Conservation (phyloP, 2,113 vertebrate genomes). For the Proterorhinus semilunaris region DNA sequence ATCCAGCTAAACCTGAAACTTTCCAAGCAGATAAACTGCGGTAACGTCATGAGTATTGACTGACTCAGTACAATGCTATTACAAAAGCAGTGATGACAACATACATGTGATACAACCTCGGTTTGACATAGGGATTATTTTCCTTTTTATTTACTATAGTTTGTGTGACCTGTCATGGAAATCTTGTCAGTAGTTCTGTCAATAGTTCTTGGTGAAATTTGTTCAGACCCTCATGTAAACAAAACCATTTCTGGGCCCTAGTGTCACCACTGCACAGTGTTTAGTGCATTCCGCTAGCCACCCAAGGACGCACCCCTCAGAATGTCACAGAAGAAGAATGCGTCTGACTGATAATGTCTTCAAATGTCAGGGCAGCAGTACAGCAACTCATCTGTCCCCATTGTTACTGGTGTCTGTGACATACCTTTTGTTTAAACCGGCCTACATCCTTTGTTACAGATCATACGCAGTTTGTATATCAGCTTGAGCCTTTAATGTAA, state of each 20-base stretch:
- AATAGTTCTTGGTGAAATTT: too few relatives aligned
- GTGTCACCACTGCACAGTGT: slow-evolving; percentile 2
- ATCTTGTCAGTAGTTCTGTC: too few relatives aligned
- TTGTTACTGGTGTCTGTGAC: slow-evolving; percentile 32
- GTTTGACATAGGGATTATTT: too few relatives aligned
- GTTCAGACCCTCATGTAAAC: background rate
- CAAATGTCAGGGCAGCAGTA: slow-evolving; percentile 34
- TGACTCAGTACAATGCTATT: background rate
- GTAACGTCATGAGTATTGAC: too few relatives aligned
- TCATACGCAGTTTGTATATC: too few relatives aligned
- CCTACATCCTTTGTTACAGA: too few relatives aligned
- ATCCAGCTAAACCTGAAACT: background rate
- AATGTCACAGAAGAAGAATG: slow-evolving; percentile 47
- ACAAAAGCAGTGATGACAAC: too few relatives aligned
- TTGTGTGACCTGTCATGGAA: too few relatives aligned
- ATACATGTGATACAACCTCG: too few relatives aligned
- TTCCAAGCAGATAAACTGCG: too few relatives aligned
- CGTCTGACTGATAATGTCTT: slow-evolving; percentile 35
- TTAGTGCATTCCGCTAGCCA: slow-evolving; percentile 24
- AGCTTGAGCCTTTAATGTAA: too few relatives aligned
- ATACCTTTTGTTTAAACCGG: background rate
- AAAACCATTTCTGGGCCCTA: background rate
- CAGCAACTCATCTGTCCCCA: slow-evolving; percentile 16
- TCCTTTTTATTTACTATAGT: too few relatives aligned
- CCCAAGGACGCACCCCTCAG: slow-evolving; percentile 29